Percentiles rank a stretch among this genome's conserved stretches.
Conservation (phyloP, 2,113 vertebrate species). For the Chamaea fasciata region DNA sequence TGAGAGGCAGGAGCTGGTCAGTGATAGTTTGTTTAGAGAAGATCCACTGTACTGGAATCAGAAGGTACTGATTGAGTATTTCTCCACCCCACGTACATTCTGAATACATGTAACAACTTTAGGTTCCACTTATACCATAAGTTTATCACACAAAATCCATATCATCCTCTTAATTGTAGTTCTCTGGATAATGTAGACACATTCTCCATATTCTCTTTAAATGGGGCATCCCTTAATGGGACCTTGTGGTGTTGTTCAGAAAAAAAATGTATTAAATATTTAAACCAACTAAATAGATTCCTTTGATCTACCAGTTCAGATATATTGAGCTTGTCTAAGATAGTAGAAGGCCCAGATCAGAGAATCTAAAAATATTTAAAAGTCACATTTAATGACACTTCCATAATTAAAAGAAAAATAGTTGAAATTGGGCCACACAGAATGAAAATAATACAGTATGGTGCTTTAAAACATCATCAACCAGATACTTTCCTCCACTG, state of each 20-base stretch:
- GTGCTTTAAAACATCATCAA: not conserved
- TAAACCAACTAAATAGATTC: constrained; percentile 34
- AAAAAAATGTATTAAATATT: constrained; percentile 47
- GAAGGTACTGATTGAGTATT: not conserved
- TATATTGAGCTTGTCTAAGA: constrained; percentile 51
- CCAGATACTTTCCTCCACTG: not conserved
- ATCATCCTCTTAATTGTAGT: not conserved
- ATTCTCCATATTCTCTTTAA: constrained; percentile 1
- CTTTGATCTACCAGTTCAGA: not conserved
- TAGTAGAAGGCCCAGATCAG: constrained; percentile 28
- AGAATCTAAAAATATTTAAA: constrained; percentile 35
- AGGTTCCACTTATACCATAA: not conserved
- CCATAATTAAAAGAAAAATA: constrained; percentile 36
- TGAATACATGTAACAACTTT: not conserved
- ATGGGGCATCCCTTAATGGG: not conserved
- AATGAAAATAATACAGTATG: not conserved
- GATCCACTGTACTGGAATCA: not conserved
- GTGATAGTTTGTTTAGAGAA: not conserved
- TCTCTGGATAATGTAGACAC: not conserved
- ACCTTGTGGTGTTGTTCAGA: not conserved
- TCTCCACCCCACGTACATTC: not conserved
- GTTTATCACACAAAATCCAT: not conserved
- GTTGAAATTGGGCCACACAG: not conserved
- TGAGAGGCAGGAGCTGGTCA: not conserved
- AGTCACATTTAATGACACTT: constrained; percentile 31